phyloP scores from a whole-genome alignment of 2,888 invertebrate genomes.

The Ceramica pisi region DNA sequence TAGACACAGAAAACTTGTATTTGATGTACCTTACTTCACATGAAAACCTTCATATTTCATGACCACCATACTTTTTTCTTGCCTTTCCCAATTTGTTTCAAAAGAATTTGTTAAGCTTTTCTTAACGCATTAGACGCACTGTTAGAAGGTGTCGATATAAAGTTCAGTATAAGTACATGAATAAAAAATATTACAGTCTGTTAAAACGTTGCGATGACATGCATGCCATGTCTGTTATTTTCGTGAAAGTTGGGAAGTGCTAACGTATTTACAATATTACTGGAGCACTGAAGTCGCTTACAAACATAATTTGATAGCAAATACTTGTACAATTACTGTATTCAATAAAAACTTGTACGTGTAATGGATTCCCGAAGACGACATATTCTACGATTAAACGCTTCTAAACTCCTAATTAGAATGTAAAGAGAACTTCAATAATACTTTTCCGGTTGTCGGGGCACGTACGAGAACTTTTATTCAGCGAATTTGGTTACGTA shows the following conservation, averaged over 20 bases:
- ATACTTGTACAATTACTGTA: conserved; percentile 64
- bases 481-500: conserved; percentile 86
- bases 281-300: conserved; percentile 29
- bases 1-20: not conserved
- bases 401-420: conserved; percentile 83
- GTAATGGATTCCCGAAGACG: conserved; percentile 71
- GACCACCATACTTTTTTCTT: not conserved
- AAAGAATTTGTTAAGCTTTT: conserved; percentile 2
- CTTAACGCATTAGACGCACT: conserved; percentile 10
- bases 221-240: conserved; percentile 21
- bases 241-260: conserved; percentile 34
- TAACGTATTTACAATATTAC: conserved; percentile 47
- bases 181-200: conserved; percentile 32
- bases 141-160: not conserved
- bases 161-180: conserved; percentile 9
- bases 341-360: conserved; percentile 70
- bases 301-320: conserved; percentile 56
- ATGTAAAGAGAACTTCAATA: conserved; percentile 81
- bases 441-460: conserved; percentile 83
- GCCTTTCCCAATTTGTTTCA: not conserved
- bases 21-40: not conserved
- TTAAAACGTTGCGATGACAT: conserved; percentile 41
- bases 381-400: conserved; percentile 79
- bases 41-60: not conserved
- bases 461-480: conserved; percentile 87